Base-by-base conservation (phyloP, 1,140 invertebrate genomes). In the Meloidogyne floridensis region DNA sequence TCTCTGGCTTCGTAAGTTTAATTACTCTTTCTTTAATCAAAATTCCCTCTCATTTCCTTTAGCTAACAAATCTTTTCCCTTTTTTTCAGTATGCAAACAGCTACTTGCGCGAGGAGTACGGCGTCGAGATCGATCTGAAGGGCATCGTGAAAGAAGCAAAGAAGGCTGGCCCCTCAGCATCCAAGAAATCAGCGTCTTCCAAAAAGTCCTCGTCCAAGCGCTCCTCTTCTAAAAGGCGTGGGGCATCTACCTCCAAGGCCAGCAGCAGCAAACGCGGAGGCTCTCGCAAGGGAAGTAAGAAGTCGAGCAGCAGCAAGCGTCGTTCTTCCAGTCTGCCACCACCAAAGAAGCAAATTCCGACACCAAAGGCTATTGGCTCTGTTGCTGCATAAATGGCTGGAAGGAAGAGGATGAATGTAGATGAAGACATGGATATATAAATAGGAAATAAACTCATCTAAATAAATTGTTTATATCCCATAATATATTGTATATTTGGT, bases 141-240 rank as follows among this genome's bases (percentile, higher is more conserved):
- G 59, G 59, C n/a, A 65, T 65, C 59, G 59, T 65, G 59, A 65
- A 65, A 18, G 59, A 65, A 65, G 59, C 15, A 7, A 65, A 65
- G 13, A 65, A 65, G 59, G 6, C 59, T 65, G 7, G 59, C 59
- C 59, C 59, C 15, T 65, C 59, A 6, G 7, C 13, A 18, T 65
- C 59, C 59, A 65, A 65, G 59, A 65, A 65, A 65, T n/a, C 47
- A 47, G 4, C 59, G 15, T 65, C 59, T 65, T 65, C 59, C 59
- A 65, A 65, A n/a, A 65, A 65, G n/a, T 65, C 59, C 15, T 65
- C 59, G 59, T 65, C 59, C n/a, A 65, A 65, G 59, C 59, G 59
- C 10, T 65, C 59, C 5, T 65, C 59, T 6, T 65, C 59, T n/a
- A 65, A 65, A 65, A 65, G 15, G 59, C 59, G n/a, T n/a, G 7